Evolutionary conservation across 2,888 invertebrate species (phyloP).

Genomic region (Andrena haemorrhoa): DNA sequence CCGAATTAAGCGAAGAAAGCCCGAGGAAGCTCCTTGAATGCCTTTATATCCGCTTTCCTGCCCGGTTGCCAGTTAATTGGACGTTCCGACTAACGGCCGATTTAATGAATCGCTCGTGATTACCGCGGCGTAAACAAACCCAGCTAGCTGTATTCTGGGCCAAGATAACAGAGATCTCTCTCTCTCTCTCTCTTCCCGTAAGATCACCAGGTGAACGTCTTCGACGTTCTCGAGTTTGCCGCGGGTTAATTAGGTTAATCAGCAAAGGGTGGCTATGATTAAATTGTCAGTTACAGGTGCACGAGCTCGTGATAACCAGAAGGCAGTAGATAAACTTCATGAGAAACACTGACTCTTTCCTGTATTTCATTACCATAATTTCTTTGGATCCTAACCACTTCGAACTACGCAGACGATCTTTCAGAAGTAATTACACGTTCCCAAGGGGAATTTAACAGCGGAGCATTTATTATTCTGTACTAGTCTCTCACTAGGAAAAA

Average conservation of each 20-base stretch:
- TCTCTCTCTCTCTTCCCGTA: constrained; percentile 18
- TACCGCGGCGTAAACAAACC: constrained; percentile 61
- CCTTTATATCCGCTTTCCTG: constrained; percentile 44
- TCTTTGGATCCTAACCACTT: not conserved
- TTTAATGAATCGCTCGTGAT: constrained; percentile 69
- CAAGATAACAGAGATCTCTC: constrained; percentile 31
- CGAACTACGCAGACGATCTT: not conserved
- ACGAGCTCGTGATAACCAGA: constrained; percentile 47
- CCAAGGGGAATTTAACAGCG: not conserved
- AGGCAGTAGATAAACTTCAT: constrained; percentile 19
- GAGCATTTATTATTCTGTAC: not conserved
- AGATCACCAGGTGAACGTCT: constrained; percentile 28
- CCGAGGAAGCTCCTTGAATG: constrained; percentile 3
- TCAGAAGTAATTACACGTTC: not conserved
- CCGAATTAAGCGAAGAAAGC: constrained; percentile 32
- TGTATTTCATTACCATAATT: not conserved
- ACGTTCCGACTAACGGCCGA: constrained; percentile 61
- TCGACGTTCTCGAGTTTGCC: constrained; percentile 25
- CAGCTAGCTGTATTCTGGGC: constrained; percentile 24
- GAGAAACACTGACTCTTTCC: not conserved
- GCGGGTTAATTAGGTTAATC: constrained; percentile 64
- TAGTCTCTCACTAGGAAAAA: too few species aligned
- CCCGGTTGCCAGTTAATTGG: constrained; percentile 59
- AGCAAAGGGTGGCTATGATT: constrained; percentile 28
- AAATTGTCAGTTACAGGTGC: constrained; percentile 37